Evolutionary conservation across 2,888 invertebrate genomes (phyloP).

Genomic region (Lasioglossum morio): DNA sequence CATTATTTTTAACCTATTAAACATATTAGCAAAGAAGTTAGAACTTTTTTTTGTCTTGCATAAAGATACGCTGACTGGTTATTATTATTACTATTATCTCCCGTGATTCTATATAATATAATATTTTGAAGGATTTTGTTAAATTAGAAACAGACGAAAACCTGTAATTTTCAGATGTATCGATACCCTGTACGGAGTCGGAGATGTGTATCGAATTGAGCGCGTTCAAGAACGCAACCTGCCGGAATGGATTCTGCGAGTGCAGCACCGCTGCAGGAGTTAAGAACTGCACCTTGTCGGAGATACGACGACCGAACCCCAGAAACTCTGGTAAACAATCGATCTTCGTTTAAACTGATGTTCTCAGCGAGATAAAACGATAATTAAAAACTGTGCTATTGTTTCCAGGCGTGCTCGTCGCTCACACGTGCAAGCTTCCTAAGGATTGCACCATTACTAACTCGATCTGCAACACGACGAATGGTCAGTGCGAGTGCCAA

Average conservation of each 20-base stretch:
- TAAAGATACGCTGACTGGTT: too few species aligned
- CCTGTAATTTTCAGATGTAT: conserved; percentile 45
- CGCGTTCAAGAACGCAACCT: conserved; percentile 43
- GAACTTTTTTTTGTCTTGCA: too few species aligned
- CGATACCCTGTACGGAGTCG: conserved; percentile 60
- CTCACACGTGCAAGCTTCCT: conserved; percentile 58
- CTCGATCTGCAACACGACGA: conserved; percentile 69
- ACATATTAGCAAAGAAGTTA: too few species aligned
- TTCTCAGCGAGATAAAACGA: not conserved
- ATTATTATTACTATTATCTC: too few species aligned
- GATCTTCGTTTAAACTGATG: not conserved
- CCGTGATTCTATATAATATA: too few species aligned
- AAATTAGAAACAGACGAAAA: not conserved
- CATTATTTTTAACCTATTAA: too few species aligned
- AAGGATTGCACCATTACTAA: conserved; percentile 63
- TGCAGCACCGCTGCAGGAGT: conserved; percentile 47
- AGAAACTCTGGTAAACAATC: conserved; percentile 46
- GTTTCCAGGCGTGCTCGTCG: conserved; percentile 39
- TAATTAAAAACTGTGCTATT: not conserved
- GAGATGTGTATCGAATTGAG: conserved; percentile 38
- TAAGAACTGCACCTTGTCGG: conserved; percentile 53
- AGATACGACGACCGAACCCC: not conserved
- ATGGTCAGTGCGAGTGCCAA: conserved; percentile 67
- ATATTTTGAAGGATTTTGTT: not conserved
- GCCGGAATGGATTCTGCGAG: conserved; percentile 61